Evolutionary conservation across 2,113 vertebrate species (phyloP), one percentile per base, ranked within the genome.

Genomic region (Madoqua kirkii): DNA sequence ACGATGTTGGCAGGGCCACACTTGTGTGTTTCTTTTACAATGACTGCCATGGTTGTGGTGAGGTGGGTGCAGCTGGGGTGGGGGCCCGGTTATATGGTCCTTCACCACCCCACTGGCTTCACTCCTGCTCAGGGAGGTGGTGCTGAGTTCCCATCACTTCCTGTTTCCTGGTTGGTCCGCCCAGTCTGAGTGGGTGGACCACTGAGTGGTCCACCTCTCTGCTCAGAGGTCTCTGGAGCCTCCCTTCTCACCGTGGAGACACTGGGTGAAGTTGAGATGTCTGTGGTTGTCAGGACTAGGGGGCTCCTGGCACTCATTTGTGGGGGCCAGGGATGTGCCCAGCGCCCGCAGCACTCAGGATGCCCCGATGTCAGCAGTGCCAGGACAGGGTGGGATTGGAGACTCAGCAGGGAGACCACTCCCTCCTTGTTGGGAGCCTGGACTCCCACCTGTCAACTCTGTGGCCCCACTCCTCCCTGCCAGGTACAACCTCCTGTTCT

Each of bases 401-500:
- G 64, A 9, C 55, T 17, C 10, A 2, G 2, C 1, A 29, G 64
- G 48, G 52, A 25, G 59, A 2, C 14, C 33, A 7, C 2, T 13
- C 78, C 5, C 59, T 87, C 29, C 12, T 54, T 16, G 2, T 33
- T 4, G 1, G 60, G 48, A n/a, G 10, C 84, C 40, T 31, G 50
- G 60, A 13, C 9, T 4, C 50, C 17, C 5, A 0, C 43, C 48
- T 21, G 50, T 33, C 71, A 23, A 2, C 5, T 54, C 82, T 36
- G 12, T 82, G 3, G 0, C 33, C 29, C 14, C 1, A 0, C 6
- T 9, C 2, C 8, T 8, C 10, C 5, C 62, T 87, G 90, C 55
- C 98, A 99, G 99, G 98, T 99, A 99, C 98, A 99, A 99, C 95
- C 98, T 99, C 96, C 98, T 99, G 88, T 99, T 99, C 98, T 99